phyloP scores from a whole-genome alignment of 2,113 vertebrate genomes.

The Engystomops pustulosus region DNA sequence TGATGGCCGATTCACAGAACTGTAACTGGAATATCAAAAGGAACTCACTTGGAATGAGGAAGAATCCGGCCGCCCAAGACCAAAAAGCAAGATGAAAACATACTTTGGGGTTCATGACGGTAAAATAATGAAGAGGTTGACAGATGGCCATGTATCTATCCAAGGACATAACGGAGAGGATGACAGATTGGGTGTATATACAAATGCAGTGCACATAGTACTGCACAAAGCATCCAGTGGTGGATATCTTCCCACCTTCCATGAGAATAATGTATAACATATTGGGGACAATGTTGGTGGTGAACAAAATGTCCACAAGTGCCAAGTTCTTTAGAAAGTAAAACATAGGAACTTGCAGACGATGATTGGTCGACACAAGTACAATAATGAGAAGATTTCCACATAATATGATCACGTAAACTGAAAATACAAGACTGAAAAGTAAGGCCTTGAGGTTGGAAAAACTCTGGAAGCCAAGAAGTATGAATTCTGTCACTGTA shows the following conservation, averaged over 20 bases:
- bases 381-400: conserved; percentile 23
- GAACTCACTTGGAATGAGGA: conserved; percentile 16
- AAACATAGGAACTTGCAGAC: conserved; percentile 35
- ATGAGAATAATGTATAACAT: conserved; percentile 26
- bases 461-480: conserved; percentile 19
- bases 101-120: conserved; percentile 15
- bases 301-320: conserved; percentile 33
- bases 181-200: conserved; percentile 25
- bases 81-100: conserved; percentile 28
- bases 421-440: conserved; percentile 5
- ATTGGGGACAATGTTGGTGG: conserved; percentile 46
- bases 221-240: conserved; percentile 3
- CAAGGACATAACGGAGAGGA: conserved; percentile 41
- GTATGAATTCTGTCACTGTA: neutral
- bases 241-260: neutral
- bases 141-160: conserved; percentile 48
- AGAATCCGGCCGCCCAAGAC: conserved; percentile 15
- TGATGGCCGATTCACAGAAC: conserved; percentile 41
- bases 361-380: neutral
- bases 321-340: conserved; percentile 40
- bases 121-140: conserved; percentile 30
- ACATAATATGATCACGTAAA: conserved; percentile 18
- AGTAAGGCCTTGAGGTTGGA: neutral
- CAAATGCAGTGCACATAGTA: conserved; percentile 29
- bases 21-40: conserved; percentile 25